Percentiles rank a stretch among this genome's conserved stretches.
These are phyloP conservation scores for Cepaea nemoralis DNA, from an alignment of 1,140 invertebrate genomes.

Conservation along the genomic window DNA sequence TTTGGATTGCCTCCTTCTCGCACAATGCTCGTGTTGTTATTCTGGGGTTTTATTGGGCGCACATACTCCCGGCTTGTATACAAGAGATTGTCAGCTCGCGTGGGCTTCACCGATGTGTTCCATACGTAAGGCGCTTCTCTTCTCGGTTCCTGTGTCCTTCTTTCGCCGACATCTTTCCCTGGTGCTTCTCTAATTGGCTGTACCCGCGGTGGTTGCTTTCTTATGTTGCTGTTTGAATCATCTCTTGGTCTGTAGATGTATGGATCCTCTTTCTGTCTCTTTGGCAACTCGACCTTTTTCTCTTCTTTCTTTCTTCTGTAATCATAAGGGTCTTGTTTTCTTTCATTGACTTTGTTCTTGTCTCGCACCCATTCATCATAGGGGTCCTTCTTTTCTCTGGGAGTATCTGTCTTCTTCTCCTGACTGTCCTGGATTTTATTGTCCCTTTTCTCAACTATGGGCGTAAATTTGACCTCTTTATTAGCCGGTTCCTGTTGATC, in stretches of 20 bases:
- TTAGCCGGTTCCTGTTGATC: slow-evolving; percentile 12
- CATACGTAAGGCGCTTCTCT: neutral
- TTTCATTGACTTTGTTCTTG: neutral
- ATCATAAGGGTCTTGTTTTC: neutral
- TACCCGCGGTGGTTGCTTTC: no score
- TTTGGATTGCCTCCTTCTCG: neutral
- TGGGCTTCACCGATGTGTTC: neutral
- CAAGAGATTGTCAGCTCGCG: neutral
- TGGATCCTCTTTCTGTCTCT: neutral
- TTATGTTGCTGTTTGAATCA: neutral
- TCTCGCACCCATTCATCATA: neutral
- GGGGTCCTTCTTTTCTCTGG: slow-evolving; percentile 18
- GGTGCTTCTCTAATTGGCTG: neutral
- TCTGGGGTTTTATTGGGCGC: neutral
- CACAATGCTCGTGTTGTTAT: slow-evolving; percentile 17
- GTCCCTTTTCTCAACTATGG: neutral
- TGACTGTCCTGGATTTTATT: neutral
- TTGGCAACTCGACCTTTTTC: neutral
- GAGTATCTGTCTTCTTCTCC: neutral
- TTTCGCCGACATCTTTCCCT: neutral
- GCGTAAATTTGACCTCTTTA: slow-evolving; percentile 8
- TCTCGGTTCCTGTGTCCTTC: neutral
- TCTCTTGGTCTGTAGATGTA: neutral
- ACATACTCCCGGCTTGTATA: neutral
- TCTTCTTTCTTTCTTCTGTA: slow-evolving; percentile 11